Conservation (phyloP, 2,888 invertebrate genomes). For the Gastrophysa polygoni region DNA sequence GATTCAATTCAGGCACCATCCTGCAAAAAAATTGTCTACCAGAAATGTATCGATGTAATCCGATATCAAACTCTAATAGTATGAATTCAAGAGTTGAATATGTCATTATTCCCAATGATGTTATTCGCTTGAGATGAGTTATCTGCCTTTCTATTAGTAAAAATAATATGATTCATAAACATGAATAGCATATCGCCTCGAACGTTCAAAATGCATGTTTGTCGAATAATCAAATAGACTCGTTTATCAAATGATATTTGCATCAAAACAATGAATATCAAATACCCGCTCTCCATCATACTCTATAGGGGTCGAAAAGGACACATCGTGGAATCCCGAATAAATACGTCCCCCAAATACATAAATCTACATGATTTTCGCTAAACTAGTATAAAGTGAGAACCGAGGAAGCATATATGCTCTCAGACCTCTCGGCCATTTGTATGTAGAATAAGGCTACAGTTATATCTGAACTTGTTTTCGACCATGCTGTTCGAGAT, state of each 20-base stretch:
- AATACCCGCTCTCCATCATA: neutral
- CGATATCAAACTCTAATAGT: too few relatives aligned
- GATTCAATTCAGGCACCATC: too few relatives aligned
- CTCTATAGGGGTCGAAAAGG: neutral
- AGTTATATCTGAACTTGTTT: conserved; percentile 20
- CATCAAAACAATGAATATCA: neutral
- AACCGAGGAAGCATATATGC: neutral
- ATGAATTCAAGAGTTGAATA: too few relatives aligned
- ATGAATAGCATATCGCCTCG: neutral
- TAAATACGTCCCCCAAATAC: neutral
- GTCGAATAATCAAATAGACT: neutral
- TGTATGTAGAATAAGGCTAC: conserved; percentile 9
- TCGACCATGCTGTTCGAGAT: conserved; percentile 12
- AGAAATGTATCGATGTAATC: too few relatives aligned
- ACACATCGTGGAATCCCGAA: neutral
- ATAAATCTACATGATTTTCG: neutral
- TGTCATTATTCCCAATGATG: too few relatives aligned
- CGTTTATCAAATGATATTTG: neutral
- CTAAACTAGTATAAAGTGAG: neutral
- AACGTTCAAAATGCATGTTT: neutral
- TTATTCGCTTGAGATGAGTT: too few relatives aligned
- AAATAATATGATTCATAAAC: too few relatives aligned
- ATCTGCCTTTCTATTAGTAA: too few relatives aligned
- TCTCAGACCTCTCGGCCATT: conserved; percentile 11
- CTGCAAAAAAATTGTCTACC: too few relatives aligned